Evolutionary conservation across 2,888 invertebrate genomes (phyloP).

Genomic region (Rapana venosa): DNA sequence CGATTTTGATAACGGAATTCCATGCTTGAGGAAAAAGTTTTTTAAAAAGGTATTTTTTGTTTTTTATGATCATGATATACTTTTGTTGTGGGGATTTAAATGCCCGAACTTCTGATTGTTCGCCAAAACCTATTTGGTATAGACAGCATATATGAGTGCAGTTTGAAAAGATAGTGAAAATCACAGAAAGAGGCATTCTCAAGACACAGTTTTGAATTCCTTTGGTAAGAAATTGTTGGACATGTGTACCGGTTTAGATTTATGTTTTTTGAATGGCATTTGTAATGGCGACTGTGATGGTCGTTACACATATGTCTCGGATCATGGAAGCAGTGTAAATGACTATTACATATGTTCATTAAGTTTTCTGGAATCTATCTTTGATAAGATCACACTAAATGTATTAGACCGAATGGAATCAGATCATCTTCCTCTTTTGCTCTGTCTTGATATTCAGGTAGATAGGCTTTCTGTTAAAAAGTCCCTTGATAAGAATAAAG

Average conservation of each 20-base stretch:
- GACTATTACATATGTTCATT: background rate
- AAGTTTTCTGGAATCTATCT: background rate
- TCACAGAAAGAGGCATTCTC: background rate
- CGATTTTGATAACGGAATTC: background rate
- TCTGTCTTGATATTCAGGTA: background rate
- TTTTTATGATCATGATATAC: background rate
- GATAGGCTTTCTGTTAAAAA: background rate
- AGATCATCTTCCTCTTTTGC: slow-evolving; percentile 6
- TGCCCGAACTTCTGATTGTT: background rate
- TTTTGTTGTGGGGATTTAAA: slow-evolving; percentile 6
- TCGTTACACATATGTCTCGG: background rate
- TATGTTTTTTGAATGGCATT: background rate
- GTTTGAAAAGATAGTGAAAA: background rate
- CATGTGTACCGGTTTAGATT: background rate
- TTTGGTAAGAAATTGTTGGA: background rate
- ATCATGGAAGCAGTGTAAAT: background rate
- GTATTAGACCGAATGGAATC: background rate
- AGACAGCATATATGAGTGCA: background rate
- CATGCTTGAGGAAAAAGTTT: background rate
- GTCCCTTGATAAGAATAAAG: background rate
- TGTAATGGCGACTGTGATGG: background rate
- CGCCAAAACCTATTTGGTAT: background rate
- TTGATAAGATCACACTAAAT: background rate
- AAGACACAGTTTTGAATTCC: background rate
- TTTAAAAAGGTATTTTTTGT: background rate